These are phyloP conservation scores for Mesembrinibis cayennensis DNA, from an alignment of 2,113 vertebrate species.

Conservation along the genomic window DNA sequence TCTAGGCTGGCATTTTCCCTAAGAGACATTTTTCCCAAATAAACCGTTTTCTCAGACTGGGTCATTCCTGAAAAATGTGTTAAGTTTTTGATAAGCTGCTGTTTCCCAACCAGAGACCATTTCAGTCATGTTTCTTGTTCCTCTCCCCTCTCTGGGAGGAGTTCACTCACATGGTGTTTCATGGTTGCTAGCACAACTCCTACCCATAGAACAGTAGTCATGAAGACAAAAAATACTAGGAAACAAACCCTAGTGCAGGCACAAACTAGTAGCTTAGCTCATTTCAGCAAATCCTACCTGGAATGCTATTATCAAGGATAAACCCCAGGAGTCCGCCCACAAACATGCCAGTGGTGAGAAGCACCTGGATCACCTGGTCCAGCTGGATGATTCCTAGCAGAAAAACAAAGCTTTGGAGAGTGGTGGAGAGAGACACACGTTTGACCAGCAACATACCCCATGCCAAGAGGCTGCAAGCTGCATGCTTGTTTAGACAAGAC, in stretches of 20 bases:
- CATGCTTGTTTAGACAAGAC: neutral
- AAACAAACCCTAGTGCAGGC: neutral
- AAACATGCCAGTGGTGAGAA: constrained; percentile 96
- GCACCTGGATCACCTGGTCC: constrained; percentile 91
- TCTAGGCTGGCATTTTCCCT: neutral
- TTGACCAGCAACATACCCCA: neutral
- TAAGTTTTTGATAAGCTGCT: neutral
- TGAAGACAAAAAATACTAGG: neutral
- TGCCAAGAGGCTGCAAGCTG: neutral
- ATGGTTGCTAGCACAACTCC: neutral
- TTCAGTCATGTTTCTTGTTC: neutral
- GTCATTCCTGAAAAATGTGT: neutral
- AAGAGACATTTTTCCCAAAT: neutral
- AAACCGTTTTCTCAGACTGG: neutral
- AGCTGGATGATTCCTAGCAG: constrained; percentile 83
- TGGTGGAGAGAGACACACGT: neutral
- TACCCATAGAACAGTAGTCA: neutral
- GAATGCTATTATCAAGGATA: constrained; percentile 92
- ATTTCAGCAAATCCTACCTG: constrained; percentile 79
- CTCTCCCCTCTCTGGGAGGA: neutral
- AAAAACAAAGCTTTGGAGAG: neutral
- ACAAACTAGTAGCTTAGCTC: neutral
- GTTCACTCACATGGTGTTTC: neutral
- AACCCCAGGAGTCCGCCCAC: constrained; percentile 92
- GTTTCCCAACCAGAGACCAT: neutral